Evolutionary conservation across 2,888 invertebrate species (phyloP).

Genomic region (Emesis castigata): DNA sequence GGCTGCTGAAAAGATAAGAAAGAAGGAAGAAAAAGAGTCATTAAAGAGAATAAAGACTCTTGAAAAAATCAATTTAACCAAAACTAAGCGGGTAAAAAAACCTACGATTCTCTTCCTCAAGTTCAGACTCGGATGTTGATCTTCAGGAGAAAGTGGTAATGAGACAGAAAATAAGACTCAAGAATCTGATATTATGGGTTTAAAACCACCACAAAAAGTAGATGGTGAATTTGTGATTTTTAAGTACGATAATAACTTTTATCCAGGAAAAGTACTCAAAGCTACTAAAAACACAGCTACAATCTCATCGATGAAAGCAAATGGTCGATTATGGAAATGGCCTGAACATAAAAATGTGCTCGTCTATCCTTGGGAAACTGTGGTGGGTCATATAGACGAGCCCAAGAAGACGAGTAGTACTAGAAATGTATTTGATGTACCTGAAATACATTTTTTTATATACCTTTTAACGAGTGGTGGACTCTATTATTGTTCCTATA

Average conservation of each 20-base stretch:
- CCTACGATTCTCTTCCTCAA: conserved; percentile 46
- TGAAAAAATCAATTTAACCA: conserved; percentile 27
- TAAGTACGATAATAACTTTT: conserved; percentile 47
- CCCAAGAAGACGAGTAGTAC: conserved; percentile 50
- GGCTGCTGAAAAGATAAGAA: conserved; percentile 49
- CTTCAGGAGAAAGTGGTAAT: conserved; percentile 53
- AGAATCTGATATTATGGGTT: conserved; percentile 36
- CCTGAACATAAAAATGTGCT: conserved; percentile 47
- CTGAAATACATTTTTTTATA: conserved; percentile 51
- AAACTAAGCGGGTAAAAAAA: conserved; percentile 53
- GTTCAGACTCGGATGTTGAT: conserved; percentile 52
- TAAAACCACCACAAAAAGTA: conserved; percentile 48
- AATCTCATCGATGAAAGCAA: conserved; percentile 50
- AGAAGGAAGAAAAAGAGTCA: conserved; percentile 53
- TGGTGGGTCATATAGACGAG: conserved; percentile 46
- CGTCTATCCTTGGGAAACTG: conserved; percentile 48
- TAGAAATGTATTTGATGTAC: conserved; percentile 52
- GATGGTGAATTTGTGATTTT: conserved; percentile 51
- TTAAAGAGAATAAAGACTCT: conserved; percentile 46
- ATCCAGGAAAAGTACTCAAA: conserved; percentile 50
- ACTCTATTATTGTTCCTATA: background rate
- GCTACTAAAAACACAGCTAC: conserved; percentile 35
- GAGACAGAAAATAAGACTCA: conserved; percentile 46
- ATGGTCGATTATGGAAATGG: conserved; percentile 57
- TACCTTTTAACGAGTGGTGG: conserved; percentile 11